Conservation (phyloP, 2,113 vertebrate species). For the Lichenostomus cassidix region DNA sequence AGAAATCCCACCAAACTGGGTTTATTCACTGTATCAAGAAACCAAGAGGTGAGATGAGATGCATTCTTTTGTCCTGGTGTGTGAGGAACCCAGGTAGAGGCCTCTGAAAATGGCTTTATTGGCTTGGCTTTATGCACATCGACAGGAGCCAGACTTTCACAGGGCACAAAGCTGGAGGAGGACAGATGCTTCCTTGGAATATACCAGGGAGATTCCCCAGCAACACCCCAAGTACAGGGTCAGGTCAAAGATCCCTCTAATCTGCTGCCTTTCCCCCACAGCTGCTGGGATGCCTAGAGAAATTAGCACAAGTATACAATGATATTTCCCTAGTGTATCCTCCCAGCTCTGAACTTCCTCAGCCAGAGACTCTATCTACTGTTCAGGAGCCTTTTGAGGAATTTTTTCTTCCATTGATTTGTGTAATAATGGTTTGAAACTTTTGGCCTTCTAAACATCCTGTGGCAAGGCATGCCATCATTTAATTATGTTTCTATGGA, state of each 20-base stretch:
- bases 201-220: neutral
- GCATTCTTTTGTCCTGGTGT: neutral
- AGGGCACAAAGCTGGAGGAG: neutral
- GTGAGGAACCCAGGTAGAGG: neutral
- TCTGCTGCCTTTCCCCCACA: neutral
- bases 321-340: constrained; percentile 49
- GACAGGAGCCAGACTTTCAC: neutral
- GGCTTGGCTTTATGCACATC: neutral
- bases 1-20: neutral
- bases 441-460: constrained; percentile 50
- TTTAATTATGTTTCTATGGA: neutral
- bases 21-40: neutral
- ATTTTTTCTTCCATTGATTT: neutral
- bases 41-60: neutral
- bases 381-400: neutral
- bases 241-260: neutral
- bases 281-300: neutral
- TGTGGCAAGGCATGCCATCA: neutral
- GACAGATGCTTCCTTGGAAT: neutral
- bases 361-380: neutral
- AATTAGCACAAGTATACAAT: neutral
- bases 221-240: neutral
- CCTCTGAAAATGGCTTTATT: neutral
- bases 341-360: constrained; percentile 54
- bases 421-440: constrained; percentile 6